Evolutionary conservation across 2,888 invertebrate genomes (phyloP), one percentile per base, ranked within the genome.

Genomic region (Hipparchia sbordonii): DNA sequence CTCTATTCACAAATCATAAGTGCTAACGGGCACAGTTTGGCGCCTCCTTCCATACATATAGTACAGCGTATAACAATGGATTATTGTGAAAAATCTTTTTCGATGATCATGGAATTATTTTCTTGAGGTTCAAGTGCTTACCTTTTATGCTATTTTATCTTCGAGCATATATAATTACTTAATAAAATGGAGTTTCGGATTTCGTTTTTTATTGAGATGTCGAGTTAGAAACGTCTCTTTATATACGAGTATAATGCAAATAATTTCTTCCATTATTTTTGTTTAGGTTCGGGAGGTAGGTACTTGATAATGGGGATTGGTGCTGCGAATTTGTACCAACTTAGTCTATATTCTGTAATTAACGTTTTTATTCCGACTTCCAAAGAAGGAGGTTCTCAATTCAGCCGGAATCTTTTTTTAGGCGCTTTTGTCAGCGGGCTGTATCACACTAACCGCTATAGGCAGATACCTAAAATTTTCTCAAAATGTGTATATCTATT

Each of bases 141-240:
- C 56, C 56, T 56, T 12, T 23, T 57, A 13, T 56, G 13, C 4
- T 56, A 6, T 56, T 56, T n/a, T 57, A 57, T 23, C 12, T 23
- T 8, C 23, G 2, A 13, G 56, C n/a, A n/a, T 57, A 23, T 57
- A 57, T 57, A 57, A 57, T 57, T 8, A 23, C 23, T 57, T 57
- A 23, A 13, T 57, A 57, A 23, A 7, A 56, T 23, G 56, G 2
- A 56, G 13, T 57, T 57, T 57, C 60, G 48, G 48, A 48, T 23
- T 62, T 48, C 46, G 6, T 62, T 13, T 48, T 48, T 63, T 48
- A 63, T 63, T 13, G 9, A 63, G 48, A 62, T 46, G n/a, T n/a
- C n/a, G 46, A 46, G 61, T 12, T 13, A 45, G n/a, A 62, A 62
- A 46, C 9, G 46, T 2, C 13, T 56, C 6, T 56, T 56, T 23